phyloP scores from a whole-genome alignment of 2,888 invertebrate genomes.

The Parnassius smintheus region DNA sequence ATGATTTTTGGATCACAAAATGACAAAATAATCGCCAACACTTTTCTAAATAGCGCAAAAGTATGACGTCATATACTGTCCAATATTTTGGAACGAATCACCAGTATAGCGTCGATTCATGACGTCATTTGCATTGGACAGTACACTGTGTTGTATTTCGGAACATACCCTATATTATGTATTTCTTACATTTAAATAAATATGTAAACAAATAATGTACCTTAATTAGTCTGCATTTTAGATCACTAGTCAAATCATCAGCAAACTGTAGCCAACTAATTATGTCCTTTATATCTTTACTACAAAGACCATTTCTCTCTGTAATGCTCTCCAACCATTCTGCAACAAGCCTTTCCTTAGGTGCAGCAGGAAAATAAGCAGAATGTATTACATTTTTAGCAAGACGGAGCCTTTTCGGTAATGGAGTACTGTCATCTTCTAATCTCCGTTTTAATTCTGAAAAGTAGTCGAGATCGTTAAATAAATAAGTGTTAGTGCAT shows the following conservation, averaged over 20 bases:
- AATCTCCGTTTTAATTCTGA: slow-evolving; percentile 73
- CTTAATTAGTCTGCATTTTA: slow-evolving; percentile 64
- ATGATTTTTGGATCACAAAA: no score
- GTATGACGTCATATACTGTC: no score
- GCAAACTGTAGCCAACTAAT: slow-evolving; percentile 53
- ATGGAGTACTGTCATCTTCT: slow-evolving; percentile 59
- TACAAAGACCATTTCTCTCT: slow-evolving; percentile 47
- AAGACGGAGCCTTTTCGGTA: slow-evolving; percentile 76
- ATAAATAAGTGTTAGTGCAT: not conserved
- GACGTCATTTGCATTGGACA: no score
- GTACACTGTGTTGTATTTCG: no score
- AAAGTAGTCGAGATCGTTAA: slow-evolving; percentile 24
- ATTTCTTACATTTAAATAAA: no score
- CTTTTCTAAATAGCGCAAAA: no score
- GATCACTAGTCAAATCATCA: slow-evolving; percentile 60
- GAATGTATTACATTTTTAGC: slow-evolving; percentile 77
- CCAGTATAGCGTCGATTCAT: no score
- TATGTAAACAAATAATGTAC: slow-evolving; percentile 38
- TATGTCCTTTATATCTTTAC: slow-evolving; percentile 53
- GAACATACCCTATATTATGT: no score
- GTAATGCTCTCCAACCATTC: slow-evolving; percentile 69
- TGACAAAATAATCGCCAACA: no score
- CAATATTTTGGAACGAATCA: no score
- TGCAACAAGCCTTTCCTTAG: slow-evolving; percentile 74
- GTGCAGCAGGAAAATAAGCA: slow-evolving; percentile 67